Evolutionary conservation across 2,797 vertebrate species (phyloP).

Genomic region (Muscicapa comitata): DNA sequence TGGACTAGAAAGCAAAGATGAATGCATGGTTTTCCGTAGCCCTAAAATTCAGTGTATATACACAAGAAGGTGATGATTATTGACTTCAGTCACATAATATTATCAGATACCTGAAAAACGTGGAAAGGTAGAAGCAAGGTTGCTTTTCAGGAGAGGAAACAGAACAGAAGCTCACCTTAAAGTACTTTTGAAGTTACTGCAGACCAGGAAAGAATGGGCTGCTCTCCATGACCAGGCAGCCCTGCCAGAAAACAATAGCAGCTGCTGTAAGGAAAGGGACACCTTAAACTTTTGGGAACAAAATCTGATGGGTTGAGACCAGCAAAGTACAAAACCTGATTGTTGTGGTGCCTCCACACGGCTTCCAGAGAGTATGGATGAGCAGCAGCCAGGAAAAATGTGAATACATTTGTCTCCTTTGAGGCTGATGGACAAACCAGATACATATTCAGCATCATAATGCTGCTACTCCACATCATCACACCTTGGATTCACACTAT

Average conservation of each 20-base stretch:
- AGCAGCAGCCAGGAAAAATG: rapidly evolving
- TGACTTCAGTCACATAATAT: neutral
- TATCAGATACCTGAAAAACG: neutral
- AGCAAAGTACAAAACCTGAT: neutral
- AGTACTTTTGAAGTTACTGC: neutral
- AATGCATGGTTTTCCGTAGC: neutral
- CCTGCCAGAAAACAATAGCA: neutral
- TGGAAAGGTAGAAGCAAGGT: neutral
- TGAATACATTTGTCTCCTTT: neutral
- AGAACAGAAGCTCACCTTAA: neutral
- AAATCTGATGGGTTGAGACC: neutral
- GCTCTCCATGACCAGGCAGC: neutral
- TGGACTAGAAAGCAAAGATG: neutral
- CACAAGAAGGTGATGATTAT: neutral
- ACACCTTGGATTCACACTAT: neutral
- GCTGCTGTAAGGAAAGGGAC: neutral
- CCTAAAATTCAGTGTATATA: neutral
- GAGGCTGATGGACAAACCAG: neutral
- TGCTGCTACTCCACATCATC: neutral
- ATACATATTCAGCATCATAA: neutral
- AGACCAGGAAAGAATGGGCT: neutral
- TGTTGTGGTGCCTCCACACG: neutral
- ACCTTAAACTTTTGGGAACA: neutral
- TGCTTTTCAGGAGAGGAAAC: neutral
- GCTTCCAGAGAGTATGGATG: neutral